phyloP scores from a whole-genome alignment of 2,797 vertebrate species.

The Enoplosus armatus region DNA sequence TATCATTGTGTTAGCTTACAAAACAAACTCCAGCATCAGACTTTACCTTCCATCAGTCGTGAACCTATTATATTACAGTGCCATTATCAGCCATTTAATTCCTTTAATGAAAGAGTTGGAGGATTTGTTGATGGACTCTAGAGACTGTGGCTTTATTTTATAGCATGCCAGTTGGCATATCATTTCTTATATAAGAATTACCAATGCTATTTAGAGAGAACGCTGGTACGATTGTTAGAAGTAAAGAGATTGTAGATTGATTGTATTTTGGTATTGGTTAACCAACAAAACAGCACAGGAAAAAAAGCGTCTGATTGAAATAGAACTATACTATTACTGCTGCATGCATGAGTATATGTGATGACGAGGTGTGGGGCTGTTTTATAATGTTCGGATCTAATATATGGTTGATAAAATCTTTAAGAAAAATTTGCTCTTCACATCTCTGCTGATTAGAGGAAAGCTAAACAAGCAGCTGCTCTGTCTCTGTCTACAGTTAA shows the following conservation, averaged over 20 bases:
- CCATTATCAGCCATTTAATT: conserved; percentile 25
- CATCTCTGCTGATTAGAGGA: background rate
- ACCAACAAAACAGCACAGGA: background rate
- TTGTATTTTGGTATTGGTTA: background rate
- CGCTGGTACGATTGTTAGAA: background rate
- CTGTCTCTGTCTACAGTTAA: background rate
- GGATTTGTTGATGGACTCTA: conserved; percentile 3
- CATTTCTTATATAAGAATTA: background rate
- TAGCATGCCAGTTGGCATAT: background rate
- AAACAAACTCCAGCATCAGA: background rate
- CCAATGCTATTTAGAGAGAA: background rate
- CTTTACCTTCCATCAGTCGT: background rate
- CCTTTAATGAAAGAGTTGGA: conserved; percentile 5
- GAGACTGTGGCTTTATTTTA: conserved; percentile 29
- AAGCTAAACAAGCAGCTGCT: background rate
- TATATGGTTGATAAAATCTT: background rate
- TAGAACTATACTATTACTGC: background rate
- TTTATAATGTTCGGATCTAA: background rate
- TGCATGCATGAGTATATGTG: background rate
- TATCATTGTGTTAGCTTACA: background rate
- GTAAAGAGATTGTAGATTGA: background rate
- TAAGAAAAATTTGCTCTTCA: background rate
- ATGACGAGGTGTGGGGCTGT: background rate
- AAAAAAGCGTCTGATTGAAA: background rate
- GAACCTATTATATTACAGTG: background rate